Conservation (phyloP, 2,888 invertebrate genomes). For the Disparrhopalites patrizii region DNA sequence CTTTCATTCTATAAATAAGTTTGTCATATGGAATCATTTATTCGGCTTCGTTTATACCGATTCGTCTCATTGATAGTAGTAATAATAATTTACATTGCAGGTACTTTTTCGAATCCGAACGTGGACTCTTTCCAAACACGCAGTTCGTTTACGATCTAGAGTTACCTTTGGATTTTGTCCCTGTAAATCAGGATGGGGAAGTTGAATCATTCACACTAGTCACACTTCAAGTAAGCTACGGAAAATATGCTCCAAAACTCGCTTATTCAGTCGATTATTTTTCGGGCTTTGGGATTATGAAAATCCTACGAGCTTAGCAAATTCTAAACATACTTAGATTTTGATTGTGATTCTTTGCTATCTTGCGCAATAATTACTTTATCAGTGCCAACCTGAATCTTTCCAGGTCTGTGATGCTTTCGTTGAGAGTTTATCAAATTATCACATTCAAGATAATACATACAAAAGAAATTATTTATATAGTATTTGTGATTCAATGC, state of each 20-base stretch:
- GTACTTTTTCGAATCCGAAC: slow-evolving; percentile 86
- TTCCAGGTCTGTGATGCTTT: background rate
- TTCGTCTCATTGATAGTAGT: background rate
- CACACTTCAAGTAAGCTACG: slow-evolving; percentile 66
- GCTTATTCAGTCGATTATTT: too few species aligned
- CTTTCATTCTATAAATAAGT: slow-evolving; percentile 35
- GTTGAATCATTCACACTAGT: slow-evolving; percentile 85
- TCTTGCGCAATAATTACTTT: background rate
- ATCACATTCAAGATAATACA: too few species aligned
- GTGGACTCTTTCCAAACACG: slow-evolving; percentile 89
- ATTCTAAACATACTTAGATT: too few species aligned
- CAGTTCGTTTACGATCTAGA: slow-evolving; percentile 92
- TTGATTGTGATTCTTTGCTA: too few species aligned
- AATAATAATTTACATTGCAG: slow-evolving; percentile 49
- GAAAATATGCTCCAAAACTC: too few species aligned
- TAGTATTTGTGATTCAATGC: too few species aligned
- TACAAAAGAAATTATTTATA: too few species aligned
- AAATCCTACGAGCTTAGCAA: too few species aligned
- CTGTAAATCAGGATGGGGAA: slow-evolving; percentile 91
- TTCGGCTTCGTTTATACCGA: background rate
- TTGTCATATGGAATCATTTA: slow-evolving; percentile 1
- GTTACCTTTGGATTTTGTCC: slow-evolving; percentile 81
- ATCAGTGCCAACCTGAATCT: background rate
- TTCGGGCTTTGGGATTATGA: too few species aligned
- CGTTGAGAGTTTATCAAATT: too few species aligned